Conservation (phyloP, 2,888 invertebrate genomes). For the Ichneumoninae sp. region DNA sequence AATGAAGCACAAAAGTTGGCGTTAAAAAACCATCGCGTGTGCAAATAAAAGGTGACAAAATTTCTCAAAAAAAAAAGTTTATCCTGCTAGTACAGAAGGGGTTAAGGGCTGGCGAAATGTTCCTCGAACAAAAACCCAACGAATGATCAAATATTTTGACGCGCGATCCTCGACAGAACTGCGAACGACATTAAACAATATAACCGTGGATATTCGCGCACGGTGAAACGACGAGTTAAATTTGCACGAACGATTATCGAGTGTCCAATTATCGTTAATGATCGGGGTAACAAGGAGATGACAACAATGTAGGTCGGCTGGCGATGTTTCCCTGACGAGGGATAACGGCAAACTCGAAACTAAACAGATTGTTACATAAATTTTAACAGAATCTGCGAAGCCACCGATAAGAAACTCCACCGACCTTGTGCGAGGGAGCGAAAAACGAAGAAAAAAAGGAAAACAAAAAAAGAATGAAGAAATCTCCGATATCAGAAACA, state of each 20-base stretch:
- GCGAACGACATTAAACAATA: not conserved
- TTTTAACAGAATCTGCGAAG: not conserved
- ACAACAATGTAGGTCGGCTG: slow-evolving; percentile 65
- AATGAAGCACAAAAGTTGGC: too few species aligned
- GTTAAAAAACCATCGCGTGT: too few species aligned
- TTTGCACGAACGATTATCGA: slow-evolving; percentile 27
- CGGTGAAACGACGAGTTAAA: not conserved
- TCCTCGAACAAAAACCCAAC: not conserved
- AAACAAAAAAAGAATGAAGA: not conserved
- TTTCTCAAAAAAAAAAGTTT: too few species aligned
- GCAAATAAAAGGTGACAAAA: too few species aligned
- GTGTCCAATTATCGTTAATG: slow-evolving; percentile 48
- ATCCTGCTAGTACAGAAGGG: not conserved
- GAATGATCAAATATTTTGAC: not conserved
- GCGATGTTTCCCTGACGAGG: slow-evolving; percentile 16
- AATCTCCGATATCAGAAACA: not conserved
- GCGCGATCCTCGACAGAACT: not conserved
- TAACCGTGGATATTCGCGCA: not conserved
- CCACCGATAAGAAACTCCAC: not conserved
- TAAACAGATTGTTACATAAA: not conserved
- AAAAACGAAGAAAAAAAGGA: not conserved
- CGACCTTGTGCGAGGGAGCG: not conserved
- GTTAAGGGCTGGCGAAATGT: not conserved
- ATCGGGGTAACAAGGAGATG: slow-evolving; percentile 35
- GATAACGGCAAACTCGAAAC: slow-evolving; percentile 12